Percentiles rank a stretch among this genome's conserved stretches.
Evolutionary conservation across 2,888 invertebrate species (phyloP).

Genomic region (Cheilosia grossa): DNA sequence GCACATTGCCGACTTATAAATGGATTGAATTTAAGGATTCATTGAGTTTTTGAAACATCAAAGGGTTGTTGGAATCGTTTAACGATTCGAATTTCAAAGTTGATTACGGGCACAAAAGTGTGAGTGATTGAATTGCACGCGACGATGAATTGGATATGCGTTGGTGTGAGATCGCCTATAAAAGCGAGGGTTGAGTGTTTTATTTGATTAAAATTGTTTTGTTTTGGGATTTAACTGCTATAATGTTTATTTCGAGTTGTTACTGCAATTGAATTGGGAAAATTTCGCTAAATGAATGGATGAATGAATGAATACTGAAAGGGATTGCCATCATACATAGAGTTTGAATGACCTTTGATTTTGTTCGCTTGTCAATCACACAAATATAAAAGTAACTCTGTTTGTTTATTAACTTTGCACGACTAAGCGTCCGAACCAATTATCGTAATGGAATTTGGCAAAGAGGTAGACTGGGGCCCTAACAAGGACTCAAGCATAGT

Average conservation of each 20-base stretch:
- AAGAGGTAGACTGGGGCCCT: no score
- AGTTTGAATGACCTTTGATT: no score
- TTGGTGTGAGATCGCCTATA: not conserved
- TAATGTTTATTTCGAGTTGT: constrained; percentile 14
- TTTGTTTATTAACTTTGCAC: no score
- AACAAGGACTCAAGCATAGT: no score
- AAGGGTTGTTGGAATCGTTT: constrained; percentile 69
- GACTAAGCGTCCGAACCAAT: no score
- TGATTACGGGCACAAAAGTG: constrained; percentile 38
- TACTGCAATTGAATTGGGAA: constrained; percentile 2
- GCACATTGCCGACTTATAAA: constrained; percentile 25
- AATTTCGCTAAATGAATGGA: not conserved
- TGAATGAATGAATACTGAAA: no score
- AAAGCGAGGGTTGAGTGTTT: constrained; percentile 18
- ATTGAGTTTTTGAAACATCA: constrained; percentile 71
- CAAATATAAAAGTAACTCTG: no score
- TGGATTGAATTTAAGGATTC: constrained; percentile 72
- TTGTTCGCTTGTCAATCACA: no score
- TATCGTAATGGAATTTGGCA: no score
- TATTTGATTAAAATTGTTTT: constrained; percentile 68
- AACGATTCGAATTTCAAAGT: constrained; percentile 72
- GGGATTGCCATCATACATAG: no score
- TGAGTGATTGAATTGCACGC: constrained; percentile 48
- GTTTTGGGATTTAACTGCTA: constrained; percentile 37
- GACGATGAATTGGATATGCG: not conserved